Evolutionary conservation across 1,140 invertebrate genomes (phyloP), one percentile per base, ranked within the genome.

Genomic region (Notospermus geniculatus): DNA sequence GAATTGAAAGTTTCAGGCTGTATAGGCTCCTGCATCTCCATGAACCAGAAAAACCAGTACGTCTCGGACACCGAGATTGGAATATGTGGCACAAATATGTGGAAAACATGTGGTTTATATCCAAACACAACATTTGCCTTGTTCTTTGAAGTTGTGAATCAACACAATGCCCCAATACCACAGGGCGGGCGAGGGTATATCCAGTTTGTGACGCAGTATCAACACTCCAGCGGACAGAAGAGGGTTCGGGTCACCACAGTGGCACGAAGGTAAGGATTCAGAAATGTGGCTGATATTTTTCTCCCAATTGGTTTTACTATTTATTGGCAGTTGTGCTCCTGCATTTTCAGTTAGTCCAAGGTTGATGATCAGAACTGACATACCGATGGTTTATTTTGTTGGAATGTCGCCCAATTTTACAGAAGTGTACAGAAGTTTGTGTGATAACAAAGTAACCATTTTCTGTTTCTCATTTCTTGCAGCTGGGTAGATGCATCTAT

Each of bases 171-270:
- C 9, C 93, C 93, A 0, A 91, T 97, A 67, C 95, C 95, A 0
- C 94, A 97, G 81, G 95, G 95, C 50, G 93, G 95, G 1, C 57
- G 78, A 57, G 97, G 95, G 0, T 98, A 93, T 74, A 89, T 99
- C 60, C 97, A 99, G 80, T 97, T 99, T 77, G 97, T 99, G 46
- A 99, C 95, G 2, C 92, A 98, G 73, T 98, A 97, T 83, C 95
- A 98, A 81, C 96, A 99, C 82, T 90, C 94, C n/a, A 94, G 89
- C 82, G 97, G 97, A 2, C 92, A 97, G 76, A 87, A 91, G 57
- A 87, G 95, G 67, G 92, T 99, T 60, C 83, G 97, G 50, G 97
- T 99, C 15, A 98, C 97, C 25, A 99, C 97, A 1, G 84, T 98
- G 22, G 92, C 94, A 30, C 87, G 97, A 81, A 97, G 96, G 90